Percentiles rank a stretch among this genome's conserved stretches.
phyloP scores from a whole-genome alignment of 2,888 invertebrate species.

The Catocala sponsa region DNA sequence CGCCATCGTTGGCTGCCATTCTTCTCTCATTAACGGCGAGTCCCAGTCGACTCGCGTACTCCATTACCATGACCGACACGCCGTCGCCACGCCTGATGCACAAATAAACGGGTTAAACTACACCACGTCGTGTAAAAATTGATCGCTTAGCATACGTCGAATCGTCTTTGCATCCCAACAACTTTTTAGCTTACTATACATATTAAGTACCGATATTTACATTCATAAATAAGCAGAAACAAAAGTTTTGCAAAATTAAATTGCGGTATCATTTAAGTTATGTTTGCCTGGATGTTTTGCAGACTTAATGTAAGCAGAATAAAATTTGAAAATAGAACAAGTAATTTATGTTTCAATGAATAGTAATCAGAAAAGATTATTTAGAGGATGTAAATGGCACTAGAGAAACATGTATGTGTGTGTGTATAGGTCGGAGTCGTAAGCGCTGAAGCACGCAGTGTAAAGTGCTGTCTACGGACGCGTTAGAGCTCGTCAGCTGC shows the following conservation, averaged over 20 bases:
- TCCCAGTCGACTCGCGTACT: constrained; percentile 40
- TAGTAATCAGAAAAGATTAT: constrained; percentile 4
- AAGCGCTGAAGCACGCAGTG: constrained; percentile 13
- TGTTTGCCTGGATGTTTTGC: constrained; percentile 19
- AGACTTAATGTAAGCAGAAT: constrained; percentile 15
- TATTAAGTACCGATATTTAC: constrained; percentile 4
- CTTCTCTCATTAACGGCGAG: constrained; percentile 51
- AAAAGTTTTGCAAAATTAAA: constrained; percentile 27
- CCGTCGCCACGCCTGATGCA: constrained; percentile 37
- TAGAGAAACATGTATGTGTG: constrained; percentile 2
- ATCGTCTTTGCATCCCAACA: not conserved
- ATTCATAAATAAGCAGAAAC: constrained; percentile 12
- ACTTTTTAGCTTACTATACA: not conserved
- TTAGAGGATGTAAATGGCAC: constrained; percentile 2
- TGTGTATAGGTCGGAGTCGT: constrained; percentile 12
- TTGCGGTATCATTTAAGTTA: constrained; percentile 33
- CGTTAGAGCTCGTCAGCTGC: constrained; percentile 44
- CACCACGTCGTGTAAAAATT: not conserved
- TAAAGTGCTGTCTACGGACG: constrained; percentile 40
- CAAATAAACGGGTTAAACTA: constrained; percentile 13
- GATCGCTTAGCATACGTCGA: not conserved
- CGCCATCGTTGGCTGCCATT: constrained; percentile 40
- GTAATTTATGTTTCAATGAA: constrained; percentile 17
- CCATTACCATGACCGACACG: constrained; percentile 44
- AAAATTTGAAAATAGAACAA: constrained; percentile 14